Evolutionary conservation across 2,888 invertebrate genomes (phyloP).

Genomic region (Andrena trimmerana): DNA sequence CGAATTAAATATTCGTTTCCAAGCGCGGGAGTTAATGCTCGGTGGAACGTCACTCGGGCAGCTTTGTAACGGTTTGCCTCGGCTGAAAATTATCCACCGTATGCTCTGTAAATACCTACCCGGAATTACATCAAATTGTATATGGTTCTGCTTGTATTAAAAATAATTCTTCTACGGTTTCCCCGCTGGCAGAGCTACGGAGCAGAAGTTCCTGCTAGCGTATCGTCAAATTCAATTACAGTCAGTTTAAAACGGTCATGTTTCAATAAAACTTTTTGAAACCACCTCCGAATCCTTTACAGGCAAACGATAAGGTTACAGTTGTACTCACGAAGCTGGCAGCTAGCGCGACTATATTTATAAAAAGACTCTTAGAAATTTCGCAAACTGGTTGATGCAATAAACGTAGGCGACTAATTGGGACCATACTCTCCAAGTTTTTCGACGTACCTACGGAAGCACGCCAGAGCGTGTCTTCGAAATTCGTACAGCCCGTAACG

Average conservation of each 20-base stretch:
- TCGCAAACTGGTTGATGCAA: too few species aligned
- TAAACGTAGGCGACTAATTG: too few species aligned
- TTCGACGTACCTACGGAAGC: too few species aligned
- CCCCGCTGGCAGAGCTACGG: not conserved
- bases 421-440: too few species aligned
- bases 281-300: not conserved
- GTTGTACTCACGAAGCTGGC: too few species aligned
- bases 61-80: not conserved
- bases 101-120: not conserved
- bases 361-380: too few species aligned
- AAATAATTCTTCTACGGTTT: not conserved
- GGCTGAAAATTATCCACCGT: not conserved
- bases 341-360: too few species aligned
- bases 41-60: not conserved
- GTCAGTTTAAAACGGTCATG: not conserved
- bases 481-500: conserved; percentile 50
- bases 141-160: not conserved
- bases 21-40: not conserved
- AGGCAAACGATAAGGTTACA: too few species aligned
- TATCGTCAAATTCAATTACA: not conserved
- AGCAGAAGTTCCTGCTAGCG: not conserved
- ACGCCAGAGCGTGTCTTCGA: conserved; percentile 10
- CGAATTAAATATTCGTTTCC: not conserved
- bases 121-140: not conserved
- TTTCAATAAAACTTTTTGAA: not conserved